Conservation (phyloP, 2,888 invertebrate genomes). For the Trachelus tabidus region DNA sequence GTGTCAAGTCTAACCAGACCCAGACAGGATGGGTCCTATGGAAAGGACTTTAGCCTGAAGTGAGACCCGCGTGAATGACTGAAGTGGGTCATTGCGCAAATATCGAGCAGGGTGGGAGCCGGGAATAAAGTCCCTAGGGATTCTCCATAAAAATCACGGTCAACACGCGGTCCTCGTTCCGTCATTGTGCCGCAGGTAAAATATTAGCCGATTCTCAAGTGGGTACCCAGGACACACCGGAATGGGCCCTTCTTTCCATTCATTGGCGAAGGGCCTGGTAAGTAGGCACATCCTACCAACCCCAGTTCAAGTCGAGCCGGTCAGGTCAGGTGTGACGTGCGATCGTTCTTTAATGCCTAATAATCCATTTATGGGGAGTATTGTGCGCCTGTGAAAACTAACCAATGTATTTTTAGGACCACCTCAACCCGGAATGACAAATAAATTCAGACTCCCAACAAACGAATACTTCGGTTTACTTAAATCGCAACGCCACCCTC, state of each 20-base stretch:
- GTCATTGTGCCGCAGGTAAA: constrained; percentile 44
- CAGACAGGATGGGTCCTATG: background rate
- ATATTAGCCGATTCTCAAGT: constrained; percentile 42
- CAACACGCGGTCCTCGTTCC: constrained; percentile 25
- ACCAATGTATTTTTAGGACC: constrained; percentile 55
- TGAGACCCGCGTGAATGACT: background rate
- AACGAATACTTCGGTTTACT: background rate
- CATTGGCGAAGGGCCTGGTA: constrained; percentile 28
- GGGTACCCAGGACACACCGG: constrained; percentile 18
- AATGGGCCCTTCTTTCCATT: constrained; percentile 32
- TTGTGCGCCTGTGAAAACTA: constrained; percentile 31
- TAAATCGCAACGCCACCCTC: background rate
- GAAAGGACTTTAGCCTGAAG: background rate
- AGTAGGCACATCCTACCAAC: constrained; percentile 20
- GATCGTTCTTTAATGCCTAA: constrained; percentile 50
- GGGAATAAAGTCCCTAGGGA: background rate
- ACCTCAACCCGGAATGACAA: background rate
- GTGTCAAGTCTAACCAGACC: background rate
- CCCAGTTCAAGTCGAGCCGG: constrained; percentile 7
- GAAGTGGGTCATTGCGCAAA: constrained; percentile 22
- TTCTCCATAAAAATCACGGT: constrained; percentile 24
- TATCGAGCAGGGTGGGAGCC: constrained; percentile 17
- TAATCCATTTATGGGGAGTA: constrained; percentile 56
- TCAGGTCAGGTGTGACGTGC: constrained; percentile 43
- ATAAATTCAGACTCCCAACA: background rate